Base-by-base conservation (phyloP, 2,888 invertebrate genomes). In the Orthonychiurus folsomi region DNA sequence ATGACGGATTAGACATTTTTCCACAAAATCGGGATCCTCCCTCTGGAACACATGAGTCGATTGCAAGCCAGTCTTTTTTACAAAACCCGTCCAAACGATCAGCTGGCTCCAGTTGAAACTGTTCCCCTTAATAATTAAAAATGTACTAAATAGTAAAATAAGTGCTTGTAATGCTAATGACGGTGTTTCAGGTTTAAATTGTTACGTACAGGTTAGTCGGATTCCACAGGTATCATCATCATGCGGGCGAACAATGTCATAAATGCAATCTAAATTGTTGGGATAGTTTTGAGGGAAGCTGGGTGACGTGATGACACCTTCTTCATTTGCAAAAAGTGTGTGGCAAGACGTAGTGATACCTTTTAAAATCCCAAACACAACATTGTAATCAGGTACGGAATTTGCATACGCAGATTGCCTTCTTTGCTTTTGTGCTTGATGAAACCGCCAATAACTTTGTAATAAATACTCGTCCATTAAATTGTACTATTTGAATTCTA, bases 21-120 rank as follows among this genome's bases (percentile, higher is more conserved):
- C 75, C 75, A 60, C 75, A 75, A 59, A 75, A 73, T 47, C 74
- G 65, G 50, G 74, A 67, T 18, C 75, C 74, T 56, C 74, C 74
- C 66, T 74, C 74, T 1, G 75, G 75, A 28, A 75, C 75, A 63
- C 75, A 75, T 12, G 73, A 74, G 52, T 73, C 73, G 50, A 75
- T 66, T 3, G 73, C 62, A 12, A 75, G 62, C 72, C 73, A 75
- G 61, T 75, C 75, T 27, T 67, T 70, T 48, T 71, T 70, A 61
- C 75, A 75, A 65, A 71, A 75, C 23, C 70, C 73, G 27, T 71
- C 73, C 27, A 69, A 65, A 26, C 63, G 66, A 18, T 70, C 68
- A n/a, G 66, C 65, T 18, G 58, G 56, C 26, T 71, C 72, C 20
- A 75, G 62, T 52, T 71, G 66, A 57, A 75, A 66, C 5, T 67